These are phyloP conservation scores for Ochropleura plecta DNA, from an alignment of 2,888 invertebrate species.

Conservation along the genomic window DNA sequence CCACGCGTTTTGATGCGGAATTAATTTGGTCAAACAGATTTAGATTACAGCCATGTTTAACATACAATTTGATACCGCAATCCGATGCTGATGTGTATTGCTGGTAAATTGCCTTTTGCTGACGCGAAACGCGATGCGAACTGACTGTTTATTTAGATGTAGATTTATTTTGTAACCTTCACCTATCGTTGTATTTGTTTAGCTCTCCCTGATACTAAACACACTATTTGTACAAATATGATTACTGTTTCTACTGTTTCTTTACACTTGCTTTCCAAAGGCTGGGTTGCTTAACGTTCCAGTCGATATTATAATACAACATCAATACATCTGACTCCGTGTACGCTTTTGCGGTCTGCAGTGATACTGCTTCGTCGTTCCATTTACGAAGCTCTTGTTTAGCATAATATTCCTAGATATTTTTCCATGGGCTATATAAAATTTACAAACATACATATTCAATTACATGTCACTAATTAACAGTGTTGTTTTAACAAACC, in stretches of 20 bases:
- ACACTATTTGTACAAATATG: conserved; percentile 18
- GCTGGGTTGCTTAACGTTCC: conserved; percentile 5
- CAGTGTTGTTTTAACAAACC: neutral
- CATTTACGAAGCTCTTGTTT: neutral
- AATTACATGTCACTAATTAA: conserved; percentile 12
- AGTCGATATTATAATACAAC: conserved; percentile 10
- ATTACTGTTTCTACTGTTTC: conserved; percentile 16
- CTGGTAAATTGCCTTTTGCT: conserved; percentile 47
- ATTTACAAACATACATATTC: neutral
- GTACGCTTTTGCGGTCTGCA: conserved; percentile 6
- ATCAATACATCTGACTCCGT: neutral
- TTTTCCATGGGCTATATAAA: neutral
- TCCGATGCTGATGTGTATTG: conserved; percentile 56
- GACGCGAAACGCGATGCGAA: too few species aligned
- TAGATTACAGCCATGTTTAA: conserved; percentile 68
- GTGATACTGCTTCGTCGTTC: neutral
- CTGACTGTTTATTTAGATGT: conserved; percentile 2
- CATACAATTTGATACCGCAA: conserved; percentile 66
- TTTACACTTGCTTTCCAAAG: conserved; percentile 10
- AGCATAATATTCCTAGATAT: neutral
- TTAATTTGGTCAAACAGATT: conserved; percentile 72
- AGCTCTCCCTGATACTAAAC: neutral
- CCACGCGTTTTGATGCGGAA: conserved; percentile 63
- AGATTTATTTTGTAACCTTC: conserved; percentile 23
- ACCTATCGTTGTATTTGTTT: conserved; percentile 20